Conservation (phyloP, 2,113 vertebrate genomes). For the Xerus inauris region DNA sequence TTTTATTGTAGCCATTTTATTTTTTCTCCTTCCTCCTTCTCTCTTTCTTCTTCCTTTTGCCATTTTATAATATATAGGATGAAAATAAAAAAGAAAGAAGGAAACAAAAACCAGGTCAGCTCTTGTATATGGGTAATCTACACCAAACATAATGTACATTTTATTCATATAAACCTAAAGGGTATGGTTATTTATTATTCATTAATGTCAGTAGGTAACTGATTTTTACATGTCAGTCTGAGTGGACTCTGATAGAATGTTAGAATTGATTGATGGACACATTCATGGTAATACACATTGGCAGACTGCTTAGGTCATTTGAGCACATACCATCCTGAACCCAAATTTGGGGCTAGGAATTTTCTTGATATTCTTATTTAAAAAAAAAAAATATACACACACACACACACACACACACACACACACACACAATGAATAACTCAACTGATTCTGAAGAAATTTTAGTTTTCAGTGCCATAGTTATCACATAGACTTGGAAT, state of each 20-base stretch:
- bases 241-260: slow-evolving; percentile 74
- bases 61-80: slow-evolving; percentile 39
- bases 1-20: slow-evolving; percentile 50
- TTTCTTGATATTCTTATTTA: slow-evolving; percentile 75
- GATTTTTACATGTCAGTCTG: slow-evolving; percentile 80
- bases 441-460: slow-evolving; percentile 85
- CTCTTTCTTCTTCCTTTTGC: background rate
- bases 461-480: slow-evolving; percentile 75
- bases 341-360: slow-evolving; percentile 51
- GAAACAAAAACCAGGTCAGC: background rate
- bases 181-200: slow-evolving; percentile 83
- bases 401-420: too few relatives aligned
- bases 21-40: background rate
- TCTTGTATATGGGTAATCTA: slow-evolving; percentile 48
- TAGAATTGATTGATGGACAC: slow-evolving; percentile 84
- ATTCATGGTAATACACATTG: slow-evolving; percentile 65
- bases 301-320: slow-evolving; percentile 76
- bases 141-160: slow-evolving; percentile 57
- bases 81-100: slow-evolving; percentile 73
- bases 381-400: too few relatives aligned
- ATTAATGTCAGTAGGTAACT: slow-evolving; percentile 81
- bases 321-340: slow-evolving; percentile 62
- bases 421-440: slow-evolving; percentile 76
- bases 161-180: slow-evolving; percentile 77
- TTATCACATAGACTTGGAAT: slow-evolving; percentile 70